Evolutionary conservation across 2,113 vertebrate genomes (phyloP).

Genomic region (Rallus limicola): DNA sequence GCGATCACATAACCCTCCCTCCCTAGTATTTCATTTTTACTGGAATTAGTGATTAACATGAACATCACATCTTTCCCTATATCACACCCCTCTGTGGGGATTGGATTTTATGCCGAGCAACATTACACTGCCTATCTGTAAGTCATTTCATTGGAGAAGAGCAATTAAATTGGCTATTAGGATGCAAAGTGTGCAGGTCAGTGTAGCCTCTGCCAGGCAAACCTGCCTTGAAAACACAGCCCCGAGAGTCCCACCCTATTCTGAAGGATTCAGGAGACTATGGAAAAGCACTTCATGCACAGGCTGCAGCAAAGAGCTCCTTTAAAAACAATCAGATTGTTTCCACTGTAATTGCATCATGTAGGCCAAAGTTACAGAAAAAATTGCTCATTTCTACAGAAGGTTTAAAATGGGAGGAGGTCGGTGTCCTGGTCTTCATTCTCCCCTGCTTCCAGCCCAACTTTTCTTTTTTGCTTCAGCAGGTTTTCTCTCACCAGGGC

Average conservation of each 20-base stretch:
- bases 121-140: neutral
- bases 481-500: neutral
- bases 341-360: neutral
- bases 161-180: slow-evolving; percentile 11
- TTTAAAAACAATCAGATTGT: neutral
- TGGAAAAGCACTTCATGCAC: neutral
- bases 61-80: neutral
- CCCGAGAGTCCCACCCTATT: neutral
- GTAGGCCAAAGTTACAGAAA: neutral
- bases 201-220: neutral
- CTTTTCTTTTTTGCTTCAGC: neutral
- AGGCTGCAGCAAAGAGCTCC: neutral
- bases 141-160: neutral
- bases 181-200: neutral
- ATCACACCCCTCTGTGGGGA: neutral
- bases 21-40: slow-evolving; percentile 12
- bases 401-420: neutral
- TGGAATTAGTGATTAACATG: slow-evolving; percentile 29
- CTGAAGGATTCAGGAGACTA: neutral
- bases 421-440: neutral
- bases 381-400: neutral
- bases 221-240: neutral
- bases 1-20: neutral
- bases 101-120: neutral
- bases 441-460: neutral